phyloP scores from a whole-genome alignment of 2,113 vertebrate genomes.

The Ornithorhynchus anatinus region DNA sequence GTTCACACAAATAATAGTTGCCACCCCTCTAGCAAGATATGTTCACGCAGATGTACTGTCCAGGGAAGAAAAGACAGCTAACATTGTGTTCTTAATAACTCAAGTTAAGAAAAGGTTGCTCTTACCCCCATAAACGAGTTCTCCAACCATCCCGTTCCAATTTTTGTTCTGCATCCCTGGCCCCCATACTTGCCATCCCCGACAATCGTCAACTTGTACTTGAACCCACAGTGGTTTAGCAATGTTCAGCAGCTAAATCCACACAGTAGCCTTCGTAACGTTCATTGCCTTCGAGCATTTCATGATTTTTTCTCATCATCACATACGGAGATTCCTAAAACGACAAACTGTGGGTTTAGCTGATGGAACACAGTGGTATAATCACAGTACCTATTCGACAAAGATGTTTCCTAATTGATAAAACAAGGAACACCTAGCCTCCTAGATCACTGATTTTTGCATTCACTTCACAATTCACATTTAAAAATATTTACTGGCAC shows the following conservation, averaged over 20 bases:
- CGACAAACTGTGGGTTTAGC: constrained; percentile 51
- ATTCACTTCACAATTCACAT: background rate
- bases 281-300: constrained; percentile 95
- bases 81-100: constrained; percentile 4
- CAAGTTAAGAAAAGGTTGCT: constrained; percentile 26
- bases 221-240: constrained; percentile 98
- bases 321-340: constrained; percentile 96
- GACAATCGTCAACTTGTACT: constrained; percentile 96
- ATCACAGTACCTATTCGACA: background rate
- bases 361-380: background rate
- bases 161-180: constrained; percentile 98
- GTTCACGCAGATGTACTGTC: background rate
- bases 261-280: constrained; percentile 98
- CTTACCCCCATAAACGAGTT: constrained; percentile 98
- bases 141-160: constrained; percentile 99
- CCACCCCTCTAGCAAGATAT: background rate
- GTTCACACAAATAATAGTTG: background rate
- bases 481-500: background rate
- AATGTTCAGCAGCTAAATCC: constrained; percentile 96
- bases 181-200: constrained; percentile 96
- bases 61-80: background rate
- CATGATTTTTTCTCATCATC: constrained; percentile 98
- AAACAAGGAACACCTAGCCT: background rate
- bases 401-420: background rate
- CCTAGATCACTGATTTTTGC: background rate